Evolutionary conservation across 1,140 invertebrate genomes (phyloP).

Genomic region (Papilio glaucus): DNA sequence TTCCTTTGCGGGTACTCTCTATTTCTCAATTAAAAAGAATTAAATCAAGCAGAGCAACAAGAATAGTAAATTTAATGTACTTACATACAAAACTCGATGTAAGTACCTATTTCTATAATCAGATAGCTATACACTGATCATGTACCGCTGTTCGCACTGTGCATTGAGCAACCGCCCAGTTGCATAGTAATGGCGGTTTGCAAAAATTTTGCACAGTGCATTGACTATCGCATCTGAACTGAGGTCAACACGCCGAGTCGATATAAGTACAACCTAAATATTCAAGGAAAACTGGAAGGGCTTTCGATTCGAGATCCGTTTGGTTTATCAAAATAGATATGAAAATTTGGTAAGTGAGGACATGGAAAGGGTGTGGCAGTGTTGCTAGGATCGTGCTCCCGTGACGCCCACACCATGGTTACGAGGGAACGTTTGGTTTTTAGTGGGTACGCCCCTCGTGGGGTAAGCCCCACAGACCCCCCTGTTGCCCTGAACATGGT

Average conservation of each 20-base stretch:
- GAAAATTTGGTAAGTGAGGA: too few species aligned
- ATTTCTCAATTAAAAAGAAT: too few species aligned
- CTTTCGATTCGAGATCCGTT: slow-evolving; percentile 59
- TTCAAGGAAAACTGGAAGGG: slow-evolving; percentile 59
- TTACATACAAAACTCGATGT: background rate
- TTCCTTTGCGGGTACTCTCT: too few species aligned
- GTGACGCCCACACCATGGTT: too few species aligned
- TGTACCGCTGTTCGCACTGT: background rate
- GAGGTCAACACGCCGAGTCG: slow-evolving; percentile 48
- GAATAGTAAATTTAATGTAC: background rate
- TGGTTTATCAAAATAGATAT: slow-evolving; percentile 42
- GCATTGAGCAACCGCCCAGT: slow-evolving; percentile 29
- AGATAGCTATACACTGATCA: background rate
- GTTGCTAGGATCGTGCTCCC: too few species aligned
- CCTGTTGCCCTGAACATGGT: too few species aligned
- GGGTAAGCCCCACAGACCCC: too few species aligned
- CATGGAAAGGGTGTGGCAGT: too few species aligned
- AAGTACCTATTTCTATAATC: background rate
- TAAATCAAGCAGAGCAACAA: too few species aligned
- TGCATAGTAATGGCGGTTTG: slow-evolving; percentile 45
- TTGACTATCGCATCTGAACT: slow-evolving; percentile 55
- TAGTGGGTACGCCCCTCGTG: too few species aligned
- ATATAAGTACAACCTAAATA: slow-evolving; percentile 57
- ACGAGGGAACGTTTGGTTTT: too few species aligned
- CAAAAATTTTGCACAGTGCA: slow-evolving; percentile 58